Conservation (phyloP, 2,797 vertebrate species). For the Hapalemur alaotrensis region DNA sequence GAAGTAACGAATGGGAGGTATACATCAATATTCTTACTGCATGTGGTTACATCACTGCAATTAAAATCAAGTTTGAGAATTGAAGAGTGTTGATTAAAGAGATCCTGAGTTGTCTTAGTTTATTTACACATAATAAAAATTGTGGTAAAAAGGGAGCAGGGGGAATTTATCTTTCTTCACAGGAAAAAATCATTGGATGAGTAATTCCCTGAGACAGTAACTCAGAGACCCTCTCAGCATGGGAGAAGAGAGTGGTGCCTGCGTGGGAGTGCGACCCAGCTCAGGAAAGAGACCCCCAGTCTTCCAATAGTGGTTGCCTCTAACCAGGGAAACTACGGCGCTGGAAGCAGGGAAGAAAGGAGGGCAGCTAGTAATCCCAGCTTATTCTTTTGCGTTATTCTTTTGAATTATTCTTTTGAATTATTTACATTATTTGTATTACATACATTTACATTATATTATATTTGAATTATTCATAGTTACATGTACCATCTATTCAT, state of each 20-base stretch:
- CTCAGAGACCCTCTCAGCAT: neutral
- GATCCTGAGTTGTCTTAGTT: neutral
- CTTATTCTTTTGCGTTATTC: neutral
- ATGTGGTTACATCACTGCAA: neutral
- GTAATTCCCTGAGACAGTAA: neutral
- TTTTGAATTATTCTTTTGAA: neutral
- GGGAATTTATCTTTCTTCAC: neutral
- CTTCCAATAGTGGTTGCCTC: neutral
- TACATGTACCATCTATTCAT: neutral
- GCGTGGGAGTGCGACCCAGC: neutral
- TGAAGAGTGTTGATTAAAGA: neutral
- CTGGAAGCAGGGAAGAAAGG: no score
- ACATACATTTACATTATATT: no score
- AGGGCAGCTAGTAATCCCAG: neutral
- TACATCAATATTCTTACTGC: neutral
- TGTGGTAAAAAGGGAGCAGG: neutral
- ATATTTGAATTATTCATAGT: neutral
- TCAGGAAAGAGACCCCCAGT: neutral
- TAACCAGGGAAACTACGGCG: neutral
- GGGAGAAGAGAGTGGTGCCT: neutral
- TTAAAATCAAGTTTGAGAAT: neutral
- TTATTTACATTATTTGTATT: no score
- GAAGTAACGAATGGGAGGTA: neutral
- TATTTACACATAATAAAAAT: neutral
- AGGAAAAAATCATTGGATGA: neutral